These are phyloP conservation scores for Vombatus ursinus DNA, from an alignment of 2,113 vertebrate species.

Conservation along the genomic window DNA sequence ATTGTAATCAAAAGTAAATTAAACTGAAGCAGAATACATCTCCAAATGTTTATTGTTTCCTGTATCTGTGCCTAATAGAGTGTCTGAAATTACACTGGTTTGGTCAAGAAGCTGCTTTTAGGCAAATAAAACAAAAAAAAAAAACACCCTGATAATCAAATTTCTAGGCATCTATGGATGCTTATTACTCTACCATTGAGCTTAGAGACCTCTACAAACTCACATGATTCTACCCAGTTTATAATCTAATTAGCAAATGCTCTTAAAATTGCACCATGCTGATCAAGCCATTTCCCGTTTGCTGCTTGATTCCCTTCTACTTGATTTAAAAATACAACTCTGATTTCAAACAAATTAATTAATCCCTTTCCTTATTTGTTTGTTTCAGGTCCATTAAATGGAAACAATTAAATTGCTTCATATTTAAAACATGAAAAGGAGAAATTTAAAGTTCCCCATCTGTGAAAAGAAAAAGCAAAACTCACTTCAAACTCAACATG, in stretches of 20 bases:
- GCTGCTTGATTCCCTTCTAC: conserved; percentile 2
- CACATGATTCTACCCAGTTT: conserved; percentile 25
- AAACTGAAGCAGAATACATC: not conserved
- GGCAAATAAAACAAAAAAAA: not conserved
- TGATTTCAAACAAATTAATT: conserved; percentile 66
- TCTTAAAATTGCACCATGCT: conserved; percentile 39
- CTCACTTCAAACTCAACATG: not conserved
- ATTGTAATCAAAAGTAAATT: not conserved
- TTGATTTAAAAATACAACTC: conserved; percentile 57
- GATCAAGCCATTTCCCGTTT: conserved; percentile 42
- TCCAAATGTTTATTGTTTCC: not conserved
- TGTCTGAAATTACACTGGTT: not conserved
- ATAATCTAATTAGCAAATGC: conserved; percentile 39
- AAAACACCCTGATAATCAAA: not conserved
- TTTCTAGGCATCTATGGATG: conserved; percentile 22
- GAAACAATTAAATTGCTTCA: conserved; percentile 55
- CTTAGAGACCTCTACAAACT: conserved; percentile 29
- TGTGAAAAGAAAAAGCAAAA: conserved; percentile 53
- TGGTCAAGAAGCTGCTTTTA: not conserved
- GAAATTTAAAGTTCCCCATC: conserved; percentile 42
- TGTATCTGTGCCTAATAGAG: not conserved
- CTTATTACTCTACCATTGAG: not conserved
- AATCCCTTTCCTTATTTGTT: conserved; percentile 40
- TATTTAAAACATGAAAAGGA: conserved; percentile 44
- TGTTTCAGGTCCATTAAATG: conserved; percentile 62